Conservation (phyloP, 2,888 invertebrate species). For the Ochropleura leucogaster region DNA sequence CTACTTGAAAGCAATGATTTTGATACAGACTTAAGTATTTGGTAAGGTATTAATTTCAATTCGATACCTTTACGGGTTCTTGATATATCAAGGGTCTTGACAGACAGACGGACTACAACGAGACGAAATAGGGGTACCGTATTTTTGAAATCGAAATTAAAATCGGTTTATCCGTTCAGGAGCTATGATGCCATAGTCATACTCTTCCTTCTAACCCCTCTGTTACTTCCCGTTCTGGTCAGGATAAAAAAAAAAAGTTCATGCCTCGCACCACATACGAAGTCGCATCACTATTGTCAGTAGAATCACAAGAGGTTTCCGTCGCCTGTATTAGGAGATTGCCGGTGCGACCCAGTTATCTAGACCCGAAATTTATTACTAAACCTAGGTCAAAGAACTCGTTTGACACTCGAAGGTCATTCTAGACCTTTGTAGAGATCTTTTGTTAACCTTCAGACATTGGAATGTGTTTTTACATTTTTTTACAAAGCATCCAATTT, state of each 20-base stretch:
- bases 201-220: too few relatives aligned
- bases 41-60: too few relatives aligned
- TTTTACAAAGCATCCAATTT: constrained; percentile 13
- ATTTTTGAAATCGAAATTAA: too few relatives aligned
- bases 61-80: too few relatives aligned
- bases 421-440: not conserved
- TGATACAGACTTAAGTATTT: too few relatives aligned
- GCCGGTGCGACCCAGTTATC: constrained; percentile 61
- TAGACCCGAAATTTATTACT: constrained; percentile 56
- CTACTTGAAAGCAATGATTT: too few relatives aligned
- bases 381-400: constrained; percentile 54
- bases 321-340: constrained; percentile 70
- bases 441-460: constrained; percentile 20
- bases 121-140: too few relatives aligned
- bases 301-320: constrained; percentile 72
- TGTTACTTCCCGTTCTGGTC: too few relatives aligned
- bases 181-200: too few relatives aligned
- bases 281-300: constrained; percentile 64
- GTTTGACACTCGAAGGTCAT: constrained; percentile 44
- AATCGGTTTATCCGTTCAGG: too few relatives aligned
- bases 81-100: too few relatives aligned
- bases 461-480: not conserved
- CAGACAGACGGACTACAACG: too few relatives aligned
- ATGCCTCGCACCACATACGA: constrained; percentile 42
- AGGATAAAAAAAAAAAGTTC: constrained; percentile 16